A percentile compares a stretch with the other conserved stretches of the same genome.
Evolutionary conservation across 2,888 invertebrate species (phyloP).

Genomic region (Phyto melanocephala): DNA sequence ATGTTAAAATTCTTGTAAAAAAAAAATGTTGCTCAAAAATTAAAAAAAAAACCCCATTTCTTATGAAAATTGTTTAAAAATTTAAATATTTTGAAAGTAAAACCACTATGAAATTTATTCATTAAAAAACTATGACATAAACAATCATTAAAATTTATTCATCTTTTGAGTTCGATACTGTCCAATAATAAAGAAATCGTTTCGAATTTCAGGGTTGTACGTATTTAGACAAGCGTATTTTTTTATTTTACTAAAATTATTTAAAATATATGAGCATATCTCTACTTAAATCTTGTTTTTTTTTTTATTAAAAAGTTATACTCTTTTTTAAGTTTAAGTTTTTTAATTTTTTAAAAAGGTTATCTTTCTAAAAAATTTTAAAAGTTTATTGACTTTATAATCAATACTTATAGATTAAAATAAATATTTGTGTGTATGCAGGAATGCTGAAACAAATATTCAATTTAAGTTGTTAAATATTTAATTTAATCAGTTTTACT

Average conservation of each 20-base stretch:
- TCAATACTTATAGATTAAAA: not conserved
- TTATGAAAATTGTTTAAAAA: not conserved
- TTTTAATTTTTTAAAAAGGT: conserved; percentile 4
- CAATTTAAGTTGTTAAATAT: not conserved
- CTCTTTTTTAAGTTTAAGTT: not conserved
- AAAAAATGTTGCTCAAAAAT: not conserved
- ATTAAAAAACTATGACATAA: not conserved
- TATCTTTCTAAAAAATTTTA: conserved; percentile 27
- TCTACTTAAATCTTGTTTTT: not conserved
- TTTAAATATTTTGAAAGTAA: not conserved
- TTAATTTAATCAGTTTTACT: not conserved
- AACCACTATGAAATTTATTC: not conserved
- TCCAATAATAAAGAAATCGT: not conserved
- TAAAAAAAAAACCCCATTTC: not conserved
- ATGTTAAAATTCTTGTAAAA: not conserved
- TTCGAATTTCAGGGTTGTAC: conserved; percentile 16
- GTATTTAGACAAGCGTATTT: no score
- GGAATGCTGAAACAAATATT: not conserved
- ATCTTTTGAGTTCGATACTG: not conserved
- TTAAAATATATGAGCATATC: not conserved
- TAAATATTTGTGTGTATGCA: not conserved
- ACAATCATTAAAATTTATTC: conserved; percentile 1
- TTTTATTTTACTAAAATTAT: not conserved
- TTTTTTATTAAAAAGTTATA: not conserved
- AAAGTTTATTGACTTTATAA: conserved; percentile 57